Percentiles rank a stretch among this genome's conserved stretches.
These are phyloP conservation scores for Stenolophus ochropezus DNA, from an alignment of 2,888 invertebrate species.

Conservation along the genomic window DNA sequence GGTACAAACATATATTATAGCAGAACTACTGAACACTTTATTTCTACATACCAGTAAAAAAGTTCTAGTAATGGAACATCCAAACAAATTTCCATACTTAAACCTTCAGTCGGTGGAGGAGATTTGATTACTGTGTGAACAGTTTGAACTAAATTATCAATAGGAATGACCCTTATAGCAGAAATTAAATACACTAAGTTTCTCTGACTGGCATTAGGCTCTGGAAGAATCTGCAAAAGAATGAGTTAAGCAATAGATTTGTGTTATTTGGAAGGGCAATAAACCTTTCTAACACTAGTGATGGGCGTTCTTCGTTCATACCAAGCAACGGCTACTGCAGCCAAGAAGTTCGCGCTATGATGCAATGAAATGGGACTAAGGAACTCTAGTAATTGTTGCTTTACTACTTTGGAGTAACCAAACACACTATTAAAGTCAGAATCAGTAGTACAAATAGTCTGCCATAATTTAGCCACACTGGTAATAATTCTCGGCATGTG, in stretches of 20 bases:
- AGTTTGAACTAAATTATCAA: slow-evolving; percentile 88
- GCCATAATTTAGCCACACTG: slow-evolving; percentile 87
- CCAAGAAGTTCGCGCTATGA: slow-evolving; percentile 87
- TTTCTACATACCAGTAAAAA: slow-evolving; percentile 78
- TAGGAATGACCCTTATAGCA: slow-evolving; percentile 88
- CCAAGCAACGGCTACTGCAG: slow-evolving; percentile 91
- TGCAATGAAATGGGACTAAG: slow-evolving; percentile 89
- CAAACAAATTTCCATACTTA: slow-evolving; percentile 78
- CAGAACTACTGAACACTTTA: no score
- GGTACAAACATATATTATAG: no score
- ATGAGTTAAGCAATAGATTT: not conserved
- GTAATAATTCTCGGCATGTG: slow-evolving; percentile 88
- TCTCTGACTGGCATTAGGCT: slow-evolving; percentile 81
- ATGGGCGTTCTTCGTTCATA: slow-evolving; percentile 79
- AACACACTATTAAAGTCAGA: slow-evolving; percentile 75
- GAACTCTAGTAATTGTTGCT: slow-evolving; percentile 87
- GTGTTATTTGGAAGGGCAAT: not conserved
- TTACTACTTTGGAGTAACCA: slow-evolving; percentile 81
- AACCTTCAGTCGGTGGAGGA: slow-evolving; percentile 79
- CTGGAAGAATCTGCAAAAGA: slow-evolving; percentile 75
- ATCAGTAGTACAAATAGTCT: slow-evolving; percentile 75
- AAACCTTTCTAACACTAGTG: slow-evolving; percentile 73
- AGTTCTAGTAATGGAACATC: slow-evolving; percentile 90
- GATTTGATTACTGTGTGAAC: slow-evolving; percentile 88
- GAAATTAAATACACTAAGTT: slow-evolving; percentile 87